A percentile compares a stretch with the other conserved stretches of the same genome.
phyloP scores from a whole-genome alignment of 2,888 invertebrate genomes.

The Drosophila colorata region DNA sequence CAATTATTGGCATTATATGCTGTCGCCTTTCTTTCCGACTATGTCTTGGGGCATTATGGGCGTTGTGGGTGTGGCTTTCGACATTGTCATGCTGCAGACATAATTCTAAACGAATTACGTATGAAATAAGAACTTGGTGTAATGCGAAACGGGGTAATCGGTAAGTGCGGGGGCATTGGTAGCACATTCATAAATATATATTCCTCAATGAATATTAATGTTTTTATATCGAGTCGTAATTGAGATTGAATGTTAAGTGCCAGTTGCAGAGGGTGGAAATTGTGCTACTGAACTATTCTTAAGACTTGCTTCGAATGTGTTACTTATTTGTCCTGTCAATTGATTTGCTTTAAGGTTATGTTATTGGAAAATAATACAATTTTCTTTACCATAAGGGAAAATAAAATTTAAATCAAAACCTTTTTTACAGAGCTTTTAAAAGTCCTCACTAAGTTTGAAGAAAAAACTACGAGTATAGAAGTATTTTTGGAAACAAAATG shows the following conservation, averaged over 20 bases:
- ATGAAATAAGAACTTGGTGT: slow-evolving; percentile 37
- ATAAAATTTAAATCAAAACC: too few relatives aligned
- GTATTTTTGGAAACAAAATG: too few relatives aligned
- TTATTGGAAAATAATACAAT: not conserved
- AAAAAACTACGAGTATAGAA: too few relatives aligned
- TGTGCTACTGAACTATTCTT: not conserved
- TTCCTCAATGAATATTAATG: slow-evolving; percentile 52
- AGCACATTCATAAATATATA: slow-evolving; percentile 43
- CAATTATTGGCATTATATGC: slow-evolving; percentile 76
- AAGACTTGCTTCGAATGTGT: not conserved
- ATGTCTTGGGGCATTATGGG: slow-evolving; percentile 17
- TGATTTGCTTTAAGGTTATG: not conserved
- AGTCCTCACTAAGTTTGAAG: too few relatives aligned
- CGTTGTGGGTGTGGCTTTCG: slow-evolving; percentile 50
- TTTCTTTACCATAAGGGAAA: too few relatives aligned
- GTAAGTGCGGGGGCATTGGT: slow-evolving; percentile 9
- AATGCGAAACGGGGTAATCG: slow-evolving; percentile 36
- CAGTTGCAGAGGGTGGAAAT: not conserved
- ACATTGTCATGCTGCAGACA: slow-evolving; percentile 68
- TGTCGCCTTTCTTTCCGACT: slow-evolving; percentile 19
- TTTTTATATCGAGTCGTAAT: slow-evolving; percentile 13
- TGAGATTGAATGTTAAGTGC: slow-evolving; percentile 18
- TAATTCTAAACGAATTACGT: slow-evolving; percentile 76
- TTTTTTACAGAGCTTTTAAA: too few relatives aligned
- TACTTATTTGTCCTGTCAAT: not conserved